These are phyloP conservation scores for Nephrotoma flavescens DNA, from an alignment of 2,888 invertebrate genomes.

Conservation along the genomic window DNA sequence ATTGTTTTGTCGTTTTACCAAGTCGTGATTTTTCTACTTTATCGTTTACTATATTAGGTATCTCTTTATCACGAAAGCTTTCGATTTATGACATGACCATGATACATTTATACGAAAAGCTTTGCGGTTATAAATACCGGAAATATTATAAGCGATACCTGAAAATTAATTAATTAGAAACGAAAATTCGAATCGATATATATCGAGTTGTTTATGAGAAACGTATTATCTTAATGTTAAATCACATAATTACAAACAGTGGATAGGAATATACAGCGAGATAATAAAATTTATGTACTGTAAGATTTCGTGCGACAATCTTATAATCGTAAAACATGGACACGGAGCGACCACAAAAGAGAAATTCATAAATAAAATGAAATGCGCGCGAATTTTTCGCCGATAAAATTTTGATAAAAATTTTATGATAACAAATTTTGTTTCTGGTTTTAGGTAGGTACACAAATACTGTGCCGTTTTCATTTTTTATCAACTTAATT, in stretches of 20 bases:
- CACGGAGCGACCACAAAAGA: not conserved
- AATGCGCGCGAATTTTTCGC: not conserved
- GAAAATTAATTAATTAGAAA: not conserved
- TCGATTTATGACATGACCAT: not conserved
- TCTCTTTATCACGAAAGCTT: not conserved
- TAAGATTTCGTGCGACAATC: not conserved
- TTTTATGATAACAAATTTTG: not conserved
- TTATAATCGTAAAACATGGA: not conserved
- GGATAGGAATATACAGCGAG: not conserved
- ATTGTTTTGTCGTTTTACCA: not conserved
- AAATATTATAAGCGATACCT: not conserved
- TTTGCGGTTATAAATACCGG: not conserved
- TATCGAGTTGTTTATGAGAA: not conserved
- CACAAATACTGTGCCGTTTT: not conserved
- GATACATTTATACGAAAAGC: not conserved
- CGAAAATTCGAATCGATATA: not conserved
- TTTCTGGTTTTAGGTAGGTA: too few relatives aligned
- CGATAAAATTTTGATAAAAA: not conserved
- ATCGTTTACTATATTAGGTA: not conserved
- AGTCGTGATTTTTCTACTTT: not conserved
- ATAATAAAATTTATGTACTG: not conserved
- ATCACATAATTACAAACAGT: not conserved
- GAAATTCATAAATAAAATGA: not conserved
- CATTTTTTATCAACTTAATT: not conserved
- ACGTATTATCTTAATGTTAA: not conserved